Percentiles rank a stretch among this genome's conserved stretches.
phyloP scores from a whole-genome alignment of 2,888 invertebrate species.

The Polietes domitor region DNA sequence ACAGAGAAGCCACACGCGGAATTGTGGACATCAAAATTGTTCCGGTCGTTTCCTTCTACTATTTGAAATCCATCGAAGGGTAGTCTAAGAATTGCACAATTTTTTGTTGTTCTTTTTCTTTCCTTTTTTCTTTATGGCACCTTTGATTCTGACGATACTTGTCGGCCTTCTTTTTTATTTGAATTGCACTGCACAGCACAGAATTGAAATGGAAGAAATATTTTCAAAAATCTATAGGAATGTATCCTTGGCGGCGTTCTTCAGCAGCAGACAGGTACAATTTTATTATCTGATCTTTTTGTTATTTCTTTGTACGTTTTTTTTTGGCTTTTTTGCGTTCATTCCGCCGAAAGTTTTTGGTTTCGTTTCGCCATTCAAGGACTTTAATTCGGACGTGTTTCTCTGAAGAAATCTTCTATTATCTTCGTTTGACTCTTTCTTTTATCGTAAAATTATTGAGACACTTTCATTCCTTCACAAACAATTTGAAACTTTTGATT shows the following conservation, averaged over 20 bases:
- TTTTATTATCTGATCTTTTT: not conserved
- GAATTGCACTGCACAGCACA: too few relatives aligned
- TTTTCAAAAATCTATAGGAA: constrained; percentile 22
- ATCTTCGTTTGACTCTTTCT: not conserved
- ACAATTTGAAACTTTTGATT: constrained; percentile 1
- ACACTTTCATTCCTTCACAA: not conserved
- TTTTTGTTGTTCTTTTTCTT: not conserved
- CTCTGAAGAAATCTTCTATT: constrained; percentile 6
- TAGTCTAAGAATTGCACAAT: constrained; percentile 1
- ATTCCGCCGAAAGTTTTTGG: not conserved
- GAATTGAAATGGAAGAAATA: constrained; percentile 11
- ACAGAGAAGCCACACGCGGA: constrained; percentile 62
- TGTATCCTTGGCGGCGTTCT: constrained; percentile 35
- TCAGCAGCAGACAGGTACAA: constrained; percentile 3
- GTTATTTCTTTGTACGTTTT: not conserved
- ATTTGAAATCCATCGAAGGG: not conserved
- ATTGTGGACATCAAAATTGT: not conserved
- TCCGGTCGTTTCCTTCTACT: not conserved
- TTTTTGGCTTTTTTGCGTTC: not conserved
- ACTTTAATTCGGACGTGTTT: not conserved
- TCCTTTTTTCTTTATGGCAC: too few relatives aligned
- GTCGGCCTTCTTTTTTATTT: too few relatives aligned
- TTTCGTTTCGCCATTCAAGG: constrained; percentile 22
- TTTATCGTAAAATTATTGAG: too few relatives aligned
- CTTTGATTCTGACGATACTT: too few relatives aligned